Conservation (phyloP, 1,140 invertebrate species). For the Contarinia nasturtii region DNA sequence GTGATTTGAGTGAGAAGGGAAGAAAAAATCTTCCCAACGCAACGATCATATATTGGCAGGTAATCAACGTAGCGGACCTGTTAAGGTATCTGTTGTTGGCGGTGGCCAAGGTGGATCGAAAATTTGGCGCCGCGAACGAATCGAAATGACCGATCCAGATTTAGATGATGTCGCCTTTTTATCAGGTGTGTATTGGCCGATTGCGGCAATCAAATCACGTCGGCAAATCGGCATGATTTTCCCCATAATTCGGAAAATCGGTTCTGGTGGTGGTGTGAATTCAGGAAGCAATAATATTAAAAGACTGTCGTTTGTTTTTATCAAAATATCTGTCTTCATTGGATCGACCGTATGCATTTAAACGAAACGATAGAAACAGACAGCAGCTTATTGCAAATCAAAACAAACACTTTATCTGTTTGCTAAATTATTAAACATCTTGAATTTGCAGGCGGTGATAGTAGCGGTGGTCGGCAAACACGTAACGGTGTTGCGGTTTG, state of each 20-base stretch:
- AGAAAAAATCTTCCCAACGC: background rate
- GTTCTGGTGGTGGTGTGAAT: background rate
- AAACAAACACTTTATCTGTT: too few species aligned
- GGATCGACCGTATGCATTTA: background rate
- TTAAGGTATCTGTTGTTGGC: slow-evolving; percentile 26
- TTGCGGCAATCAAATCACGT: slow-evolving; percentile 1
- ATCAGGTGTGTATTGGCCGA: slow-evolving; percentile 39
- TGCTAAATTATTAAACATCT: background rate
- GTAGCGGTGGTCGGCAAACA: slow-evolving; percentile 54
- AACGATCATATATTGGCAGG: slow-evolving; percentile 21
- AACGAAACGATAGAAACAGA: too few species aligned
- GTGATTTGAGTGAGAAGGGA: too few species aligned
- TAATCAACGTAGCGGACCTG: slow-evolving; percentile 23
- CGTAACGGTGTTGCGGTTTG: slow-evolving; percentile 64
- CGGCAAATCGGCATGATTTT: too few species aligned
- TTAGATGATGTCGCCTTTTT: slow-evolving; percentile 82
- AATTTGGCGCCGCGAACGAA: slow-evolving; percentile 25
- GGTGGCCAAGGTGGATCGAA: slow-evolving; percentile 23
- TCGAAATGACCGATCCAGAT: slow-evolving; percentile 51
- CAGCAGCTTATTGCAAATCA: too few species aligned
- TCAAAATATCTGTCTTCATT: background rate
- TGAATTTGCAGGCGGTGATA: slow-evolving; percentile 30
- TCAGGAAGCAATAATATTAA: slow-evolving; percentile 1
- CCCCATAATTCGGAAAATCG: too few species aligned
- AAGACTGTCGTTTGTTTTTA: slow-evolving; percentile 1